These are phyloP conservation scores for Diorhabda elongata DNA, from an alignment of 1,140 invertebrate species.

Conservation along the genomic window DNA sequence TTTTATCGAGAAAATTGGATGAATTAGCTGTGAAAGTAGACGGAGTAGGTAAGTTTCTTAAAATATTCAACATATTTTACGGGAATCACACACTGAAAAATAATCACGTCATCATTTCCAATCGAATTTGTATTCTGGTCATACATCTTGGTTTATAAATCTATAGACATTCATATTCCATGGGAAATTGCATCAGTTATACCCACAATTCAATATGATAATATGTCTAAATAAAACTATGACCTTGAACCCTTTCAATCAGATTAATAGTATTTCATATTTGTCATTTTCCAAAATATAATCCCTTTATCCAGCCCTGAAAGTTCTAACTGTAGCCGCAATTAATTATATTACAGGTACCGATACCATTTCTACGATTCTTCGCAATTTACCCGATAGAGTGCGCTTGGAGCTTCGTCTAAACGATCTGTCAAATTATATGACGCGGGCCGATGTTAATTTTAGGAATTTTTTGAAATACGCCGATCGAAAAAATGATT, in stretches of 20 bases:
- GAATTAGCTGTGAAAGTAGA: constrained; percentile 42
- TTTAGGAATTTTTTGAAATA: constrained; percentile 57
- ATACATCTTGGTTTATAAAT: too few species aligned
- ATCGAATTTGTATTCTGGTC: too few species aligned
- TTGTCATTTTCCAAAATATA: too few species aligned
- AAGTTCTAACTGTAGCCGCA: not conserved
- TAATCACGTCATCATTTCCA: too few species aligned
- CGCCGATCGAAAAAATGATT: constrained; percentile 37
- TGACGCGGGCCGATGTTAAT: constrained; percentile 55
- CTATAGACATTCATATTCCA: too few species aligned
- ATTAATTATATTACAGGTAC: constrained; percentile 28
- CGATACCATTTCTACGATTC: constrained; percentile 40
- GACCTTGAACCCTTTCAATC: too few species aligned
- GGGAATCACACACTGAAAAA: too few species aligned
- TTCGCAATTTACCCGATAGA: constrained; percentile 46
- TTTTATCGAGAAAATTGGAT: constrained; percentile 33
- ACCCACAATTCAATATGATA: too few species aligned
- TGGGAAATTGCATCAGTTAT: too few species aligned
- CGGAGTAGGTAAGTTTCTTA: constrained; percentile 36
- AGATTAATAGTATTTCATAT: too few species aligned
- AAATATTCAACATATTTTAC: too few species aligned
- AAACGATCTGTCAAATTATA: constrained; percentile 55
- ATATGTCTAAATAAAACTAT: too few species aligned
- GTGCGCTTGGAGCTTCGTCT: constrained; percentile 54
- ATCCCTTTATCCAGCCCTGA: not conserved